Evolutionary conservation across 2,888 invertebrate genomes (phyloP).

Genomic region (Drosophila mettleri): DNA sequence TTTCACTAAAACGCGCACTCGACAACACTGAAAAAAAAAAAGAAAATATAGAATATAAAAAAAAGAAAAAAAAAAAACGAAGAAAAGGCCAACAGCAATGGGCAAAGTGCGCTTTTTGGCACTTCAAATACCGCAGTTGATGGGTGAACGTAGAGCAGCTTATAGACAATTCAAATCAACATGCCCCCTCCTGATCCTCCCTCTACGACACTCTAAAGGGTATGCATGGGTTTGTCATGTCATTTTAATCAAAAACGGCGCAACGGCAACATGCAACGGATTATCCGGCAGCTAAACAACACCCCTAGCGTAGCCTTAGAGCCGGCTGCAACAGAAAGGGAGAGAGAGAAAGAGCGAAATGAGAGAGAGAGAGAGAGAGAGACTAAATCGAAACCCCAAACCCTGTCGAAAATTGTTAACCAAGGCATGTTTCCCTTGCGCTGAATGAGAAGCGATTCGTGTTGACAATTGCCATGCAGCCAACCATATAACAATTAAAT

Average conservation of each 20-base stretch:
- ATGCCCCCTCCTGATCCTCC: neutral
- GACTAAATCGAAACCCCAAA: constrained; percentile 24
- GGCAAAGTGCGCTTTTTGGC: constrained; percentile 76
- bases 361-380: neutral
- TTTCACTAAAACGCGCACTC: constrained; percentile 69
- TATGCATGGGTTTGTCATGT: constrained; percentile 45
- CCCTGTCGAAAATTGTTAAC: constrained; percentile 25
- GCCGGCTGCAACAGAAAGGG: constrained; percentile 2
- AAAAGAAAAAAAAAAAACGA: constrained; percentile 4
- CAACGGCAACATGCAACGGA: constrained; percentile 73
- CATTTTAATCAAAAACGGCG: constrained; percentile 70
- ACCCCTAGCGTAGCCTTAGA: constrained; percentile 41
- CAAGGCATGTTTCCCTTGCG: constrained; percentile 36
- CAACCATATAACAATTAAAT: constrained; percentile 71
- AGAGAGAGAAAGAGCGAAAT: constrained; percentile 10
- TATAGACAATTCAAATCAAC: constrained; percentile 72
- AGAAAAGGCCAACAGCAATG: constrained; percentile 13
- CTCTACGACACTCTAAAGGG: constrained; percentile 16
- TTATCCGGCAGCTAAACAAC: constrained; percentile 82
- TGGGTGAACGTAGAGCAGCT: constrained; percentile 50
- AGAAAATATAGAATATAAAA: constrained; percentile 7
- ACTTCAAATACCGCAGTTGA: constrained; percentile 68
- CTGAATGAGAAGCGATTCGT: constrained; percentile 52
- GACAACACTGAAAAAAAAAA: constrained; percentile 57
- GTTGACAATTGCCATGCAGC: constrained; percentile 60